Evolutionary conservation across 1,140 invertebrate genomes (phyloP).

Genomic region (Brachionus plicatilis): DNA sequence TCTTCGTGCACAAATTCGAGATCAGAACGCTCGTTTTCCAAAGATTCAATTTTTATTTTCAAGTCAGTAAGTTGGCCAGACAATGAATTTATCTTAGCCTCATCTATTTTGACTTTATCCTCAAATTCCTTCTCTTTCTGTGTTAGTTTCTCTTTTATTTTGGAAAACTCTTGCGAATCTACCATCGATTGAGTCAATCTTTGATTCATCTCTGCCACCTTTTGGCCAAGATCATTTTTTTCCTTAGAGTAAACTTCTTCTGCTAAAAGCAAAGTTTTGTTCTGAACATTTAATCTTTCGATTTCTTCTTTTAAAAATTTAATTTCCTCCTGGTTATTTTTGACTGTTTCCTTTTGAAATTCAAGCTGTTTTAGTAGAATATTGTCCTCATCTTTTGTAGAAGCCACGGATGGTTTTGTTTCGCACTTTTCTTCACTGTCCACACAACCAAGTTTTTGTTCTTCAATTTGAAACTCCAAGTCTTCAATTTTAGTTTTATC

Average conservation of each 20-base stretch:
- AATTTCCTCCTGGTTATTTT: constrained; percentile 15
- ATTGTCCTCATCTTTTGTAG: neutral
- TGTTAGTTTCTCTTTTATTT: neutral
- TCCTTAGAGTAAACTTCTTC: constrained; percentile 10
- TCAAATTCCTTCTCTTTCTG: constrained; percentile 55
- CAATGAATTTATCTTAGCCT: constrained; percentile 42
- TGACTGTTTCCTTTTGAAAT: neutral
- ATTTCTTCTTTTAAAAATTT: constrained; percentile 36
- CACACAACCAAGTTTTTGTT: constrained; percentile 63
- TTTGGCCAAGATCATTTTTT: neutral
- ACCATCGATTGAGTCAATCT: constrained; percentile 56
- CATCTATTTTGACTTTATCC: constrained; percentile 21
- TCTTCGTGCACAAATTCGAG: constrained; percentile 47
- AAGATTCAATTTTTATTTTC: constrained; percentile 42
- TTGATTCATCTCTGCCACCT: constrained; percentile 57
- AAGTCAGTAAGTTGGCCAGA: constrained; percentile 41
- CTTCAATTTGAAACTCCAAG: constrained; percentile 81
- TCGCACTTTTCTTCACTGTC: neutral
- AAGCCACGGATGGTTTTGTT: neutral
- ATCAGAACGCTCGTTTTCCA: constrained; percentile 43
- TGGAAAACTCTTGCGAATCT: constrained; percentile 49
- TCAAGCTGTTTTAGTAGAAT: neutral
- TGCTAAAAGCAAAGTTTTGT: neutral
- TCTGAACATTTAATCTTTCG: neutral
- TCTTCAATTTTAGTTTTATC: constrained; percentile 70